Evolutionary conservation across 2,888 invertebrate genomes (phyloP), one percentile per base, ranked within the genome.

Genomic region (Diarsia dahlii): DNA sequence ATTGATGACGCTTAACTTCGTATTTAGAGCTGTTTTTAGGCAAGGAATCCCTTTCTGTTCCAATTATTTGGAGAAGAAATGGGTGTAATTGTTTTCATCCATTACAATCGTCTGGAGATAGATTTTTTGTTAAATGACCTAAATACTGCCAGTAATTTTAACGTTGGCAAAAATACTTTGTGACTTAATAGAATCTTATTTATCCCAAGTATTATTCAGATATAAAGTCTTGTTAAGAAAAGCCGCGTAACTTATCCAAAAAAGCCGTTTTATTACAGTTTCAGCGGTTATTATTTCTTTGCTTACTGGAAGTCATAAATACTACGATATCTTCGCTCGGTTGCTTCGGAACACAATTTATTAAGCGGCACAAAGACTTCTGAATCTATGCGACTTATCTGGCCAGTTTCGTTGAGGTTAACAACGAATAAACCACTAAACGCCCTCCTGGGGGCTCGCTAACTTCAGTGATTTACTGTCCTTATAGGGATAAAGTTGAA

Each of bases 361-460:
- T 89, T 87, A 87, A 84, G 76, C 78, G 76, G 68, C 84, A 84
- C 79, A 78, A 88, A 84, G 79, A 78, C 79, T 72, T 79, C 64
- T 79, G 79, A 84, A 84, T 87, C 85, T 89, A 83, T 78, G 80
- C 78, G 86, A 88, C 81, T 90, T 89, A 88, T 91, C 88, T 89
- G 85, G 76, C 79, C 82, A 84, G 79, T 82, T 87, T 85, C 77
- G 63, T 71, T 58, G 78, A 83, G 85, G 86, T 87, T 89, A 87
- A 87, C 87, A 87, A 87, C 80, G 84, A 85, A 82, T 90, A 88
- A 89, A 84, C 89, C 79, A 81, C 81, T 89, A 88, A 90, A 89
- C 84, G 84, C 81, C 75, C 90, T 77, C 85, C 81, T 79, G 81
- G 83, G 86, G 80, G 34, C 28, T 60, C 63, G 71, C 73, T 76